Percentiles rank a stretch among this genome's conserved stretches.
These are phyloP conservation scores for Halictus rubicundus DNA, from an alignment of 1,140 invertebrate species.

Conservation along the genomic window DNA sequence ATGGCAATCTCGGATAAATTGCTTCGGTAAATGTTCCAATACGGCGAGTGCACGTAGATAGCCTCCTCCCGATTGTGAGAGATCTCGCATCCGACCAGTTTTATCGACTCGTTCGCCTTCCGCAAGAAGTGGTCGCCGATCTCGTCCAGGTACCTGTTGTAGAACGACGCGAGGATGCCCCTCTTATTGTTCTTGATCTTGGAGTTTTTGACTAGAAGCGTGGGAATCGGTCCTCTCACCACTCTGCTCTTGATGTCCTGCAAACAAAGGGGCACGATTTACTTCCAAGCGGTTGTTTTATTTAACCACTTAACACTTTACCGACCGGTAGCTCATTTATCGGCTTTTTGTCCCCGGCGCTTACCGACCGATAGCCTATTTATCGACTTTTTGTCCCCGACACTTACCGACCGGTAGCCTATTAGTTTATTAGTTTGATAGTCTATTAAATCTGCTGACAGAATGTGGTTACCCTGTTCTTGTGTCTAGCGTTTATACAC, in stretches of 20 bases:
- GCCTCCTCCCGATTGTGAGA: conserved; percentile 90
- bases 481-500: too few relatives aligned
- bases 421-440: too few relatives aligned
- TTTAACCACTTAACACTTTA: too few relatives aligned
- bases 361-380: too few relatives aligned
- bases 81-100: conserved; percentile 89
- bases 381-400: too few relatives aligned
- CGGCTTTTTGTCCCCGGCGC: too few relatives aligned
- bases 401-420: too few relatives aligned
- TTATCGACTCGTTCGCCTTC: conserved; percentile 93
- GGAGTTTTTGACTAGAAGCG: conserved; percentile 85
- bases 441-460: too few relatives aligned
- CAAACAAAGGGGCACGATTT: conserved; percentile 72
- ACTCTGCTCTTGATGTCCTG: conserved; percentile 87
- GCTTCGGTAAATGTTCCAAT: conserved; percentile 90
- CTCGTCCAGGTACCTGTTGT: conserved; percentile 93
- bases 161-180: conserved; percentile 92
- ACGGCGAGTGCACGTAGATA: conserved; percentile 90
- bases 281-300: too few relatives aligned
- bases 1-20: conserved; percentile 92
- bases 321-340: too few relatives aligned
- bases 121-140: conserved; percentile 91
- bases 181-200: conserved; percentile 90
- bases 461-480: too few relatives aligned
- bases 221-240: conserved; percentile 88